Evolutionary conservation across 2,113 vertebrate species (phyloP), one percentile per base, ranked within the genome.

Genomic region (Pelodiscus sinensis): DNA sequence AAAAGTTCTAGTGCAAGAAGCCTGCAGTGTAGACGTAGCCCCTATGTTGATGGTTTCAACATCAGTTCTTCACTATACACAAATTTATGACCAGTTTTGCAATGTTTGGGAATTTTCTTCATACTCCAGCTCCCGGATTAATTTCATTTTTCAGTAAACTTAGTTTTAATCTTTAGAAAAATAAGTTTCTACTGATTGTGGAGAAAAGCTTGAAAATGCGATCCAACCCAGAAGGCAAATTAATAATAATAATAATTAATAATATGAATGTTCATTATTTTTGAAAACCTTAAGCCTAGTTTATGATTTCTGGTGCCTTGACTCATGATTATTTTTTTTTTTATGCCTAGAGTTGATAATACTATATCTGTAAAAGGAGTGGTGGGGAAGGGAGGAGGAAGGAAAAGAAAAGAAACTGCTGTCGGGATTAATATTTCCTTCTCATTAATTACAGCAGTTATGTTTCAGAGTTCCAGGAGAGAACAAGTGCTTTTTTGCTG

Each of bases 401-500:
- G 88, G 84, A 93, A 90, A 29, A 87, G 88, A 84, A 85, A 82
- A 4, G 5, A 11, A 89, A 44, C 87, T 86, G 27, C 65, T 82
- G 27, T 79, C 87, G 88, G 79, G 58, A 92, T 84, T 44, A 86
- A 79, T 82, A 92, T 83, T 80, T 62, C 38, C 16, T 85, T 90
- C 79, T 86, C 51, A n/a, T 91, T 95, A 93, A 87, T 94, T 93
- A 89, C 8, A 13, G 52, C 35, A 25, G 88, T 89, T 82, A 24
- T 84, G 25, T 90, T 95, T 82, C 60, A 79, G 81, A 94, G 92
- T 79, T 93, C 90, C 85, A 89, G 81, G 56, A 57, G 90, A 96
- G 90, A 91, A 31, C 38, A 84, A 91, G 52, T 92, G 85, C 29
- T 92, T 85, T 82, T 44, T 95, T 86, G 51, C 65, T 79, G 90